phyloP scores from a whole-genome alignment of 2,888 invertebrate species.

The Epistrophella euchroma region DNA sequence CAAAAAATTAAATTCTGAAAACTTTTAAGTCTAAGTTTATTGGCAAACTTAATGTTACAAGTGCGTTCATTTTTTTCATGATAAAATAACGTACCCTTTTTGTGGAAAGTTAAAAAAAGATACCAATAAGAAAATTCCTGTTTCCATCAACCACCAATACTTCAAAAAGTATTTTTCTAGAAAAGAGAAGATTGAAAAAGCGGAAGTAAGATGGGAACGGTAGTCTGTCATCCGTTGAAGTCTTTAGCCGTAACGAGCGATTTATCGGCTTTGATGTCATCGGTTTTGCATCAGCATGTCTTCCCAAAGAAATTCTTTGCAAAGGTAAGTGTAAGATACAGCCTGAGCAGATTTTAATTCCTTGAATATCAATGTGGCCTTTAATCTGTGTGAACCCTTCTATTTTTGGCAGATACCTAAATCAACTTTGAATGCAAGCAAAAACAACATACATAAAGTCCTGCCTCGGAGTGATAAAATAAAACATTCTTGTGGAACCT shows the following conservation, averaged over 20 bases:
- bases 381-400: conserved; percentile 8
- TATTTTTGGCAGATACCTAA: conserved; percentile 48
- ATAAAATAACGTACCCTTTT: not conserved
- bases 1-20: no score
- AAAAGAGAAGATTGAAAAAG: conserved; percentile 18
- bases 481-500: conserved; percentile 4
- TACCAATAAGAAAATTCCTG: conserved; percentile 11
- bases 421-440: conserved; percentile 42
- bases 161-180: conserved; percentile 38
- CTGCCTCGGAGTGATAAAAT: conserved; percentile 12
- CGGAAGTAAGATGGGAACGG: conserved; percentile 76
- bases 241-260: conserved; percentile 70
- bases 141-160: conserved; percentile 21
- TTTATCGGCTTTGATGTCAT: conserved; percentile 76
- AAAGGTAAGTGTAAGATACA: conserved; percentile 58
- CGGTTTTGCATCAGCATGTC: conserved; percentile 76
- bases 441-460: not conserved
- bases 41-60: no score
- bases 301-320: conserved; percentile 71
- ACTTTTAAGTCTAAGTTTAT: no score
- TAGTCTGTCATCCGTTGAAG: conserved; percentile 76
- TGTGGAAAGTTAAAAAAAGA: not conserved
- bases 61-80: not conserved
- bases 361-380: conserved; percentile 47
- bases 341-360: conserved; percentile 61